These are phyloP conservation scores for Patagioenas fasciata DNA, from an alignment of 2,113 vertebrate genomes.

Conservation along the genomic window DNA sequence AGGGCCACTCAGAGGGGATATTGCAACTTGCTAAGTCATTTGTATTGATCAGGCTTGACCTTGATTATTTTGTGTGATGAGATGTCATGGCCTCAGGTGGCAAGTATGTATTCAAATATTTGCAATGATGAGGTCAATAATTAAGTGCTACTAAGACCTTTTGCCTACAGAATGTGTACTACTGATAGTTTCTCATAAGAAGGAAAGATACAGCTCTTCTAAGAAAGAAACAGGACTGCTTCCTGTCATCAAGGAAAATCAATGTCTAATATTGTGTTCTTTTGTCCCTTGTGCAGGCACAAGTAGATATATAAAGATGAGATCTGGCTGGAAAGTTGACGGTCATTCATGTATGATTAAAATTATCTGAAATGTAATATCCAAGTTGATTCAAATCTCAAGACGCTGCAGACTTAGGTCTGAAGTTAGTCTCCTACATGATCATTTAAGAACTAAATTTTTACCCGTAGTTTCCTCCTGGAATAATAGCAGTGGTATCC, in stretches of 20 bases:
- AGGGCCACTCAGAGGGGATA: neutral
- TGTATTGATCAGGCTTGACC: neutral
- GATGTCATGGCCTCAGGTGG: neutral
- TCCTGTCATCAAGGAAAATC: neutral
- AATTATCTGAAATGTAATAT: neutral
- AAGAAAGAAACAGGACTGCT: neutral
- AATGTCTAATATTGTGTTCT: neutral
- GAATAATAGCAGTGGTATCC: neutral
- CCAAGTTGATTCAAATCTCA: neutral
- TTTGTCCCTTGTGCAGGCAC: neutral
- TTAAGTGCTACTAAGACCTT: neutral
- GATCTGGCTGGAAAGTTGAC: neutral
- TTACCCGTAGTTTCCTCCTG: neutral
- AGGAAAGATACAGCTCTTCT: neutral
- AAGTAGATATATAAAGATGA: neutral
- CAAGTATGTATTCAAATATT: neutral
- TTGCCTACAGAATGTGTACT: neutral
- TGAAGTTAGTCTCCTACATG: neutral
- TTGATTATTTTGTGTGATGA: neutral
- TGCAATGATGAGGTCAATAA: neutral
- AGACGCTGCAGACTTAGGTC: neutral
- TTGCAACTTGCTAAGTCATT: neutral
- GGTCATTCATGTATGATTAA: neutral
- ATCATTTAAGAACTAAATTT: neutral
- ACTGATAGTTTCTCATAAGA: neutral